phyloP scores from a whole-genome alignment of 2,888 invertebrate species.

The Tiliacea aurago region DNA sequence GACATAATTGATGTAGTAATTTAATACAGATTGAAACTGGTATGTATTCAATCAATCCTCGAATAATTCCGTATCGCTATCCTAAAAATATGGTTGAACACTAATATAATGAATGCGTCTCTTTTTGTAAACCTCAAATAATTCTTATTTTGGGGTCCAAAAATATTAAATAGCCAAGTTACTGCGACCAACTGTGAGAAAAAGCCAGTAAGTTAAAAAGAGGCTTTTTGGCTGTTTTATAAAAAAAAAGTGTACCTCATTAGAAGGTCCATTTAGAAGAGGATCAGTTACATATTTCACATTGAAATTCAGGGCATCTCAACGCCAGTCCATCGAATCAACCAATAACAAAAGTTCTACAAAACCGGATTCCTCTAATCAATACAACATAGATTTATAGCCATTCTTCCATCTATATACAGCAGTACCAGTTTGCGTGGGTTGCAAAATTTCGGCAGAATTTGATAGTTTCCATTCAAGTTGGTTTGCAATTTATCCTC shows the following conservation, averaged over 20 bases:
- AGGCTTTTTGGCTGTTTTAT: not conserved
- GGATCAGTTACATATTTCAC: not conserved
- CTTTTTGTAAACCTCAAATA: not conserved
- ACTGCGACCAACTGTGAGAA: not conserved
- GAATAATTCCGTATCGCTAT: not conserved
- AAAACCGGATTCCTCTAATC: conserved; percentile 2
- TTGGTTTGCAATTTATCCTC: not conserved
- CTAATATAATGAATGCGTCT: not conserved
- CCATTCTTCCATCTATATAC: too few relatives aligned
- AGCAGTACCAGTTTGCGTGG: not conserved
- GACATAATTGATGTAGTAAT: not conserved
- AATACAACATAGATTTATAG: conserved; percentile 8
- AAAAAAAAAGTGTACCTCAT: not conserved
- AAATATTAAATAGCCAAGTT: not conserved
- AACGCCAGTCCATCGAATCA: too few relatives aligned
- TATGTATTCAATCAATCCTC: not conserved
- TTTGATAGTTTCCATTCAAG: conserved; percentile 15
- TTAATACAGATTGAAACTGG: not conserved
- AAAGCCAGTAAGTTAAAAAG: too few relatives aligned
- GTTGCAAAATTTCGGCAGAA: conserved; percentile 10
- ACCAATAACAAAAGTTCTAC: not conserved
- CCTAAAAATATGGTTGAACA: not conserved
- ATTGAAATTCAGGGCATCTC: too few relatives aligned
- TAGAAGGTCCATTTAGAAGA: too few relatives aligned
- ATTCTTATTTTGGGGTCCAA: not conserved